Evolutionary conservation across 2,888 invertebrate species (phyloP).

Genomic region (Elaeidobius kamerunicus): DNA sequence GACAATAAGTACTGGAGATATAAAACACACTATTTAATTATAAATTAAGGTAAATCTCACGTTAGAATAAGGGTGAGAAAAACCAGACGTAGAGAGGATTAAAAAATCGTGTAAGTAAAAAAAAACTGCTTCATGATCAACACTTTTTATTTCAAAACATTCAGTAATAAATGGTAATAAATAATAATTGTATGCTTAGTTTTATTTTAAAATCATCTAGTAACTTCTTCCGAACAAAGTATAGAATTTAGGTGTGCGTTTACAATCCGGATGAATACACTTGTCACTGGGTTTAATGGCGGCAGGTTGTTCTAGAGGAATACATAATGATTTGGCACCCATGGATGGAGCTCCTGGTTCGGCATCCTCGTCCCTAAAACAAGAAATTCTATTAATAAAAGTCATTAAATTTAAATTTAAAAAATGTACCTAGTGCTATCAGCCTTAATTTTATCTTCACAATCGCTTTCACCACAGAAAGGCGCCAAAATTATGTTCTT

Average conservation of each 20-base stretch:
- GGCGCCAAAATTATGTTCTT: constrained; percentile 92
- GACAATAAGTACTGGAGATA: too few species aligned
- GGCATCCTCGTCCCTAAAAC: constrained; percentile 48
- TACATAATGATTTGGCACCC: constrained; percentile 99
- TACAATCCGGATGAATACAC: constrained; percentile 88
- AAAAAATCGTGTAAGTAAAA: not conserved
- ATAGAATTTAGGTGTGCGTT: constrained; percentile 74
- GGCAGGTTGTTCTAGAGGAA: constrained; percentile 87
- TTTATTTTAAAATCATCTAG: constrained; percentile 48
- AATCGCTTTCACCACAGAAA: constrained; percentile 86
- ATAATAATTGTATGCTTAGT: too few species aligned
- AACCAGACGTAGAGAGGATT: too few species aligned
- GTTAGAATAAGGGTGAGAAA: too few species aligned
- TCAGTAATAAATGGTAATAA: not conserved
- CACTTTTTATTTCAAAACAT: not conserved
- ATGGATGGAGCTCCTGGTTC: constrained; percentile 88
- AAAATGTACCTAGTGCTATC: constrained; percentile 78
- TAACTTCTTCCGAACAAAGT: constrained; percentile 97
- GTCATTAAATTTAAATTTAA: not conserved
- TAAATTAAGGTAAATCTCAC: too few species aligned
- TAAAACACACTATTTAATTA: too few species aligned
- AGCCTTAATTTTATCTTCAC: constrained; percentile 95
- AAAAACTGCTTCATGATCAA: not conserved
- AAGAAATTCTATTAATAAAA: not conserved
- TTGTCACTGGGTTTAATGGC: constrained; percentile 59